These are phyloP conservation scores for Strigamia transsilvanica DNA, from an alignment of 2,888 invertebrate genomes.

Conservation along the genomic window DNA sequence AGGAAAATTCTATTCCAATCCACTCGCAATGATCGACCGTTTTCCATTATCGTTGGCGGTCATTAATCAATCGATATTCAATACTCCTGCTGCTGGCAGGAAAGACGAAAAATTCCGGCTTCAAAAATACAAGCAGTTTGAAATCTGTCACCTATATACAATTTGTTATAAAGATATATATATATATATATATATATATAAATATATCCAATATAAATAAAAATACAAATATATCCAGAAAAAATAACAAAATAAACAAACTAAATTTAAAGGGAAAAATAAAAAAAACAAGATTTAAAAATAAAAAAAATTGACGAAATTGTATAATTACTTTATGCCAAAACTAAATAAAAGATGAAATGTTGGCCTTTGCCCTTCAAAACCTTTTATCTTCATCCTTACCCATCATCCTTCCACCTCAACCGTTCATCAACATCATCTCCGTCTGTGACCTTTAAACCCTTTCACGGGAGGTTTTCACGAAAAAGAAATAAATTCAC, in stretches of 20 bases:
- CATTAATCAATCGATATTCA: constrained; percentile 44
- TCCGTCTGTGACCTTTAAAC: constrained; percentile 39
- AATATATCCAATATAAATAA: no score
- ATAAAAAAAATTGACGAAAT: neutral
- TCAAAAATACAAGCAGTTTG: constrained; percentile 32
- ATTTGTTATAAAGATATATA: constrained; percentile 24
- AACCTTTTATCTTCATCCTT: constrained; percentile 23
- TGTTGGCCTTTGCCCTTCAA: neutral
- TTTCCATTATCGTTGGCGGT: constrained; percentile 39
- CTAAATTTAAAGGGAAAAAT: neutral
- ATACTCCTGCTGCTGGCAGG: constrained; percentile 39
- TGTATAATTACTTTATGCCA: neutral
- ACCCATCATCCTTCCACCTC: constrained; percentile 29
- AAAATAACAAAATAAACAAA: neutral
- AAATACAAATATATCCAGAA: no score
- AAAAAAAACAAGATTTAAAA: neutral
- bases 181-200: neutral
- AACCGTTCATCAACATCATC: constrained; percentile 39
- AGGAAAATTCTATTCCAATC: constrained; percentile 42
- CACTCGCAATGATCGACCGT: constrained; percentile 44
- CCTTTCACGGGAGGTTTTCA: neutral
- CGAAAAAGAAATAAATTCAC: constrained; percentile 38
- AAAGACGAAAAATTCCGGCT: constrained; percentile 28
- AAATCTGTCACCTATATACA: constrained; percentile 27
- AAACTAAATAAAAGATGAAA: neutral